Evolutionary conservation across 1,140 invertebrate species (phyloP), one percentile per base, ranked within the genome.

Genomic region (Heliothis subflexa): DNA sequence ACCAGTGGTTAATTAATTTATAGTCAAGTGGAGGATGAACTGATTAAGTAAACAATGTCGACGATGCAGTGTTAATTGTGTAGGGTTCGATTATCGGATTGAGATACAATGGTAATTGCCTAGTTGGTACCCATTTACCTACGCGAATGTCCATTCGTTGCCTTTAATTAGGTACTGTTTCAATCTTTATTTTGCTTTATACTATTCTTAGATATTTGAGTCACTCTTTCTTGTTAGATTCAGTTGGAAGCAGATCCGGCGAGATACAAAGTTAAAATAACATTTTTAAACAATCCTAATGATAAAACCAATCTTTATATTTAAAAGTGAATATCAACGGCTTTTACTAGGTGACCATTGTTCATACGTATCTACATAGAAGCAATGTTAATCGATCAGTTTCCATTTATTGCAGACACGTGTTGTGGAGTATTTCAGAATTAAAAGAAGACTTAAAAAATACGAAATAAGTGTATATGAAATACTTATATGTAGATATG

Each of bases 1-100:
- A 54, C 54, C 73, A 75, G 49, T 78, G 74, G 79, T 78, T 88
- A 89, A 90, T 90, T 90, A 88, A 82, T 88, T 89, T 85, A 88
- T 81, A 78, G 85, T 85, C 70, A 86, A 86, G 84, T 80, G 80
- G 75, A 75, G 81, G 78, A 83, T 86, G 83, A 88, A 86, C 85
- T 86, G 83, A 89, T 89, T 90, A 86, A 84, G 86, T 82, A 86
- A 86, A 91, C 86, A 90, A 88, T 88, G 83, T 87, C 78, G 84
- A 78, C 83, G 57, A 80, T 85, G 81, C 85, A 80, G 77, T 79
- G 86, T 85, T 88, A 88, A 87, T 88, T 88, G 81, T 83, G 64
- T 83, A 70, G 79, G 72, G 66, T 79, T 59, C 73, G 49, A 79
- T 81, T 62, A 81, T 83, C 77, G 72, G 78, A 83, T 83, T 80